Evolutionary conservation across 2,797 vertebrate species (phyloP), one percentile per base, ranked within the genome.

Genomic region (Sebastiscus albofasciatus): DNA sequence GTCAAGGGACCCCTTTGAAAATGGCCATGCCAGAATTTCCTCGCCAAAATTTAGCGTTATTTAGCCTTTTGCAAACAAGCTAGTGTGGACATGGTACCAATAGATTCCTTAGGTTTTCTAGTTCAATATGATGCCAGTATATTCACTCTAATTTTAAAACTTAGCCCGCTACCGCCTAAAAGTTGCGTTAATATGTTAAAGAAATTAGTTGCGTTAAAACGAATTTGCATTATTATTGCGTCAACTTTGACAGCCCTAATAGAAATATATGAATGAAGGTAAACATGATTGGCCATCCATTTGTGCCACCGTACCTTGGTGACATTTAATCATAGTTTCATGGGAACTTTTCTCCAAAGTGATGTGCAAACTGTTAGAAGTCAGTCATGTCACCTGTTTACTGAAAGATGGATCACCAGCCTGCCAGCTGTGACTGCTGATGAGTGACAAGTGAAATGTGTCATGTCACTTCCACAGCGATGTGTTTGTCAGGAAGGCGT

Each of bases 391-490:
- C 91, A 78, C 81, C 86, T 85, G 85, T 92, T 95, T 92, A 92
- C 85, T 81, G 77, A 92, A 93, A 94, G 95, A 95, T 90, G 92
- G 93, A 94, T 94, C 89, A 83, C 82, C 70, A 75, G 69, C 58
- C 91, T 93, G 94, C 89, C 90, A 88, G 78, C 90, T 83, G 87
- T 77, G 75, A 77, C 89, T 85, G 91, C 91, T 85, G 92, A 83
- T 94, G 94, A 95, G 90, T 95, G 96, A 95, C 95, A 94, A 90
- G 90, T 90, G 87, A 94, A 89, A 95, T 92, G 92, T 93, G 92
- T 92, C 91, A 87, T 91, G 90, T 93, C 83, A 84, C 88, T 94
- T 92, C 84, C 67, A 46, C 87, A 66, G 85, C 76, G 77, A 87
- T 89, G 90, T 94, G 94, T 92, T 93, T 94, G 92, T 91, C 92